Evolutionary conservation across 2,797 vertebrate species (phyloP).

Genomic region (Smutsia temminckii): DNA sequence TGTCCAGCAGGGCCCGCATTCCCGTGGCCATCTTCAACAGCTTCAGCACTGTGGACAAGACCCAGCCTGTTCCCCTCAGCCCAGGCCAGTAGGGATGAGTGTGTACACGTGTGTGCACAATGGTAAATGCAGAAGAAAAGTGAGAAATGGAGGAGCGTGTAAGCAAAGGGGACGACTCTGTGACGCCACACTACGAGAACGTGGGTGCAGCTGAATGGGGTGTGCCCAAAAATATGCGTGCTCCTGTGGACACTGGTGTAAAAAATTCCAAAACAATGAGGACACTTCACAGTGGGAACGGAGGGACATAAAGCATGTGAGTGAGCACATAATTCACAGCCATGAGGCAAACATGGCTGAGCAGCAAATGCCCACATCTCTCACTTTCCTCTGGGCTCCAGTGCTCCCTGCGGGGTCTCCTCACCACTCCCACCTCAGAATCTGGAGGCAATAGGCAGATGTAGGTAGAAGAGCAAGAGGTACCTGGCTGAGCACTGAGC

Average conservation of each 20-base stretch:
- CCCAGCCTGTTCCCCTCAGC: constrained; percentile 33
- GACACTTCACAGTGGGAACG: rapidly evolving
- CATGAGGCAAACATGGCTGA: rapidly evolving
- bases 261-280: not conserved
- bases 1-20: constrained; percentile 96
- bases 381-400: not conserved
- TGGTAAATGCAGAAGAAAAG: not conserved
- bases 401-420: not conserved
- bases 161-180: not conserved
- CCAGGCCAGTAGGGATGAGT: rapidly evolving
- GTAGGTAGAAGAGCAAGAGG: not conserved
- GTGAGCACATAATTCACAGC: rapidly evolving
- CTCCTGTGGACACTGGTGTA: rapidly evolving
- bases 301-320: rapidly evolving
- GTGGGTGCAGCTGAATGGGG: not conserved
- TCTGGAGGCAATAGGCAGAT: not conserved
- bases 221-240: rapidly evolving
- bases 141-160: not conserved
- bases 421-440: rapidly evolving
- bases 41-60: constrained; percentile 86
- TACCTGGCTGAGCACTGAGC: not conserved
- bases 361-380: rapidly evolving
- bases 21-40: constrained; percentile 93
- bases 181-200: not conserved
- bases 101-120: rapidly evolving